These are phyloP conservation scores for Pampusana beccarii DNA, from an alignment of 2,113 vertebrate species.

Conservation along the genomic window DNA sequence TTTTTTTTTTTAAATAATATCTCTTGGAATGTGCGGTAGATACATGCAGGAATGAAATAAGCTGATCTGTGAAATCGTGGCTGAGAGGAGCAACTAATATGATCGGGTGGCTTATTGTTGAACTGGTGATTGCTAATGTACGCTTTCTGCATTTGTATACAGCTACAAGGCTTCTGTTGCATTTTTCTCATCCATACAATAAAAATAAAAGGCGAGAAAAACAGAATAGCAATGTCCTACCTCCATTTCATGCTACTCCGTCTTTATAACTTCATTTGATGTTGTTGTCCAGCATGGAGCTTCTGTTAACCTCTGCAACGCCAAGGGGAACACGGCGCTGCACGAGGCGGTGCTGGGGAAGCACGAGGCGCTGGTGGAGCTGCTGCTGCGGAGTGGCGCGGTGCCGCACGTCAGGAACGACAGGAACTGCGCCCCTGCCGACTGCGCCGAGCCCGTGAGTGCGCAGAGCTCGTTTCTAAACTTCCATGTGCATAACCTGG, in stretches of 20 bases:
- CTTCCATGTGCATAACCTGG: background rate
- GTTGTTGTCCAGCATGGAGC: conserved; percentile 80
- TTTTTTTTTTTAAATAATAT: background rate
- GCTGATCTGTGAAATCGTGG: background rate
- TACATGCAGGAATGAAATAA: accelerated
- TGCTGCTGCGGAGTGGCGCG: conserved; percentile 84
- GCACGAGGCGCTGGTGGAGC: conserved; percentile 80
- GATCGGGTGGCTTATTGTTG: background rate
- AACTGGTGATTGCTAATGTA: background rate
- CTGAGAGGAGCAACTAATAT: background rate
- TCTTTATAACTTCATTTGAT: background rate
- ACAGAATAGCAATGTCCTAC: background rate
- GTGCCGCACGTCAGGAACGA: conserved; percentile 77
- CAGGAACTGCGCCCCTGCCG: conserved; percentile 80
- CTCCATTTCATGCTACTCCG: background rate
- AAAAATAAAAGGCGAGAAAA: background rate
- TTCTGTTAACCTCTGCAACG: conserved; percentile 81
- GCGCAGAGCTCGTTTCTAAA: background rate
- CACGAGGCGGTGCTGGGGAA: conserved; percentile 83
- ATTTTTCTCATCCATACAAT: background rate
- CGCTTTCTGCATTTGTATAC: accelerated
- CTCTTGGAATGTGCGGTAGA: background rate
- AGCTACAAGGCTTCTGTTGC: background rate
- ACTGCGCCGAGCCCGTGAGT: conserved; percentile 84
- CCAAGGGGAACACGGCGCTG: conserved; percentile 87